Percentiles rank a stretch among this genome's conserved stretches.
Conservation (phyloP, 1,140 invertebrate genomes). For the Armadillidium nasatum region DNA sequence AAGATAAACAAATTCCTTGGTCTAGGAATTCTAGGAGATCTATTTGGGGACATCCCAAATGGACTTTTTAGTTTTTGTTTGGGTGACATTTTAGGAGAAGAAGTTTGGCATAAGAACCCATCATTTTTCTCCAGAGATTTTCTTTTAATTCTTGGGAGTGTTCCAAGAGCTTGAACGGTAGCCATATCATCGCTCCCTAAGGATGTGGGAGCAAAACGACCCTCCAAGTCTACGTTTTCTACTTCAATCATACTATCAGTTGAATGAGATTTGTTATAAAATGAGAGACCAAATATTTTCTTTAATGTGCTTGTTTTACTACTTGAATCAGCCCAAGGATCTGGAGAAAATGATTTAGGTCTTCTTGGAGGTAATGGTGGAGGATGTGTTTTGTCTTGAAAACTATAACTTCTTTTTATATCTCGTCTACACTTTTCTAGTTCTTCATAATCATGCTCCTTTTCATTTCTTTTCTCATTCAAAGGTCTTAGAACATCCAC, state of each 20-base stretch:
- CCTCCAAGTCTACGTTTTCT: constrained; percentile 33
- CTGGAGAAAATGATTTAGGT: constrained; percentile 44
- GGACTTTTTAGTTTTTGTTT: constrained; percentile 41
- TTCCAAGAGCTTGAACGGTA: constrained; percentile 42
- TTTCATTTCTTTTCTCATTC: constrained; percentile 30
- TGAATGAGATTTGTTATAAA: constrained; percentile 43
- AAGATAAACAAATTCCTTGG: constrained; percentile 43
- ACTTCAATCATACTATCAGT: constrained; percentile 45
- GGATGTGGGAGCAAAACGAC: constrained; percentile 28
- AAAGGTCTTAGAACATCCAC: constrained; percentile 40
- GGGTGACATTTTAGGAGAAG: constrained; percentile 43
- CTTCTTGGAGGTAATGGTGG: constrained; percentile 41
- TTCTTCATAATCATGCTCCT: constrained; percentile 44
- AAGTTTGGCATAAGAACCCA: constrained; percentile 35
- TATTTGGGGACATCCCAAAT: constrained; percentile 40
- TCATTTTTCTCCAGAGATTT: constrained; percentile 33
- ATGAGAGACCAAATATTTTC: constrained; percentile 43
- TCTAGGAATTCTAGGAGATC: constrained; percentile 41
- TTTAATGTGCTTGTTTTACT: constrained; percentile 39
- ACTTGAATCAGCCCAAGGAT: constrained; percentile 41
- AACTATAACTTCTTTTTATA: constrained; percentile 44
- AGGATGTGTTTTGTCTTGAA: constrained; percentile 42
- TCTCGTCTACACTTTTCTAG: constrained; percentile 42
- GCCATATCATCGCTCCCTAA: constrained; percentile 41
- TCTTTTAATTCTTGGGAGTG: constrained; percentile 36